phyloP scores from a whole-genome alignment of 2,797 vertebrate species.

The Harpagifer antarcticus region DNA sequence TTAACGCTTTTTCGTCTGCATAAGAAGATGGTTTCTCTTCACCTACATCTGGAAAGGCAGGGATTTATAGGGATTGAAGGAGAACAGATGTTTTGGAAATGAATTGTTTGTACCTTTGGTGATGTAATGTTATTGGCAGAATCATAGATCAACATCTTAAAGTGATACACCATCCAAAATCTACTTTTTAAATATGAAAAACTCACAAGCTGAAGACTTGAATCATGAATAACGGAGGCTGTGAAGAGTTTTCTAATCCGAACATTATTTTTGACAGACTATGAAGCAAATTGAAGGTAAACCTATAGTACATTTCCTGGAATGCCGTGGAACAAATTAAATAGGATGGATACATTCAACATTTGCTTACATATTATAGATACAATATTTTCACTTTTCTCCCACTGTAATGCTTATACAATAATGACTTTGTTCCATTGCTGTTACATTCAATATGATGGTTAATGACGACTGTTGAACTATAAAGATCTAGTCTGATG shows the following conservation, averaged over 20 bases:
- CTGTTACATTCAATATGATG: slow-evolving; percentile 30
- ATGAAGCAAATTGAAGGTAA: background rate
- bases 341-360: background rate
- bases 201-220: background rate
- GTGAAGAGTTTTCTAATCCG: too few relatives aligned
- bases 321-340: background rate
- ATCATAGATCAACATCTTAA: background rate
- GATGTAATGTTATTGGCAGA: background rate
- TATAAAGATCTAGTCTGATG: slow-evolving; percentile 55
- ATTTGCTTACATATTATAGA: background rate
- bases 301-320: background rate
- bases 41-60: background rate
- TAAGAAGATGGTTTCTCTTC: background rate
- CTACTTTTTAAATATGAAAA: background rate
- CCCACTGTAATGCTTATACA: background rate
- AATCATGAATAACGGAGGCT: background rate
- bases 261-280: background rate
- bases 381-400: background rate
- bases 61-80: background rate
- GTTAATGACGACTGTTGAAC: slow-evolving; percentile 45
- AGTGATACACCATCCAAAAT: background rate
- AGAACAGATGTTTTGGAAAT: background rate
- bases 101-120: background rate
- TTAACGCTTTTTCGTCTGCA: background rate
- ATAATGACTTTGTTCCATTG: slow-evolving; percentile 21